These are phyloP conservation scores for Argopecten irradians DNA, from an alignment of 1,140 invertebrate species.

Conservation along the genomic window DNA sequence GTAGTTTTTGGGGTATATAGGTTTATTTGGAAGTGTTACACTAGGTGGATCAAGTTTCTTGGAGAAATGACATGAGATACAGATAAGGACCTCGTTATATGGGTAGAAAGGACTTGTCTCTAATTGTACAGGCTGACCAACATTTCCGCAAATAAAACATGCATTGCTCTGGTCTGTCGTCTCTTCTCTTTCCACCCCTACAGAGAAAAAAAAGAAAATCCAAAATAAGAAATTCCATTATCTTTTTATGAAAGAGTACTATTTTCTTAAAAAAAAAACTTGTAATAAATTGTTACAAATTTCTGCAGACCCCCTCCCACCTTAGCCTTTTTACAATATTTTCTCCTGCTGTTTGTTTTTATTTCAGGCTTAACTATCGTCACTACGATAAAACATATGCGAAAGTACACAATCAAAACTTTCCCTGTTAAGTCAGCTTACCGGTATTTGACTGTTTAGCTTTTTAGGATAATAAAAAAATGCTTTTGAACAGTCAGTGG, in stretches of 20 bases:
- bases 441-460: too few species aligned
- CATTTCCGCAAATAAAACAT: slow-evolving; percentile 11
- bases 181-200: background rate
- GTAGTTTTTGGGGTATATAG: slow-evolving; percentile 17
- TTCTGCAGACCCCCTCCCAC: too few species aligned
- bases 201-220: slow-evolving; percentile 9
- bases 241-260: background rate
- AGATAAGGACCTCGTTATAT: slow-evolving; percentile 1
- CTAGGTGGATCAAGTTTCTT: background rate
- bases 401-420: too few species aligned
- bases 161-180: background rate
- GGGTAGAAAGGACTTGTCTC: background rate
- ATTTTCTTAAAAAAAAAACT: too few species aligned
- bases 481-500: too few species aligned
- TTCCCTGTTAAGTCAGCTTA: too few species aligned
- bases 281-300: too few species aligned
- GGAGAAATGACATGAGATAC: slow-evolving; percentile 21
- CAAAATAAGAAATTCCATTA: background rate
- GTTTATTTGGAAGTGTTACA: background rate
- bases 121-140: background rate
- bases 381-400: too few species aligned
- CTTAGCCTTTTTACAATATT: too few species aligned
- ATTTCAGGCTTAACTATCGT: too few species aligned
- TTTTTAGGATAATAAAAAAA: too few species aligned
- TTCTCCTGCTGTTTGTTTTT: too few species aligned